phyloP scores from a whole-genome alignment of 2,113 vertebrate species.

The Pampusana beccarii region DNA sequence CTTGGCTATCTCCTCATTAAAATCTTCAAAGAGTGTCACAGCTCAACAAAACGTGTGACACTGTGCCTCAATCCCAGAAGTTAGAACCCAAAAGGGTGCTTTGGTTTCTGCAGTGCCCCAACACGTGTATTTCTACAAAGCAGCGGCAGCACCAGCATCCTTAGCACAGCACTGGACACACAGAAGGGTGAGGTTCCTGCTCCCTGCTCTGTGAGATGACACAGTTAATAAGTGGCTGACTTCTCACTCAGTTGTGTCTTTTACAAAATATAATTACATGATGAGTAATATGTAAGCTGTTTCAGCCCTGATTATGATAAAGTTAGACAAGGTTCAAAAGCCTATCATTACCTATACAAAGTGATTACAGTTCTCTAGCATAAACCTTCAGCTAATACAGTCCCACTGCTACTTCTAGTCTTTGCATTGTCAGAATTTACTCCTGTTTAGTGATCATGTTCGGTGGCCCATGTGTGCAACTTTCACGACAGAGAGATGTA shows the following conservation, averaged over 20 bases:
- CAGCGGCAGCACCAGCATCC: not conserved
- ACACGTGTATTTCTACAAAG: not conserved
- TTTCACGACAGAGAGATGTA: not conserved
- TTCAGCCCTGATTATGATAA: not conserved
- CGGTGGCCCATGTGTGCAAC: not conserved
- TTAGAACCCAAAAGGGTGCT: not conserved
- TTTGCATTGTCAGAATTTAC: not conserved
- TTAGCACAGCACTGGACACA: not conserved
- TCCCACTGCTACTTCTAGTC: not conserved
- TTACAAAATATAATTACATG: not conserved
- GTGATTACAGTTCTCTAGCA: not conserved
- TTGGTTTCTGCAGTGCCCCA: not conserved
- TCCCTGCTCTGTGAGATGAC: accelerated
- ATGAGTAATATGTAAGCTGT: not conserved
- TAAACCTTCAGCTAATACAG: not conserved
- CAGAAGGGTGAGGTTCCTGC: not conserved
- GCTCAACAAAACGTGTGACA: not conserved
- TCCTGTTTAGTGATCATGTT: not conserved
- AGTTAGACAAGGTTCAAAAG: not conserved
- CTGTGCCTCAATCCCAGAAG: not conserved
- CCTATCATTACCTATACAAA: not conserved
- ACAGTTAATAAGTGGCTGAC: not conserved
- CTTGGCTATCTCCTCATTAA: not conserved
- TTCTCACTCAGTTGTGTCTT: not conserved
- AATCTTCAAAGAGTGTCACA: not conserved